phyloP scores from a whole-genome alignment of 2,888 invertebrate genomes.

The Luperina nickerlii region DNA sequence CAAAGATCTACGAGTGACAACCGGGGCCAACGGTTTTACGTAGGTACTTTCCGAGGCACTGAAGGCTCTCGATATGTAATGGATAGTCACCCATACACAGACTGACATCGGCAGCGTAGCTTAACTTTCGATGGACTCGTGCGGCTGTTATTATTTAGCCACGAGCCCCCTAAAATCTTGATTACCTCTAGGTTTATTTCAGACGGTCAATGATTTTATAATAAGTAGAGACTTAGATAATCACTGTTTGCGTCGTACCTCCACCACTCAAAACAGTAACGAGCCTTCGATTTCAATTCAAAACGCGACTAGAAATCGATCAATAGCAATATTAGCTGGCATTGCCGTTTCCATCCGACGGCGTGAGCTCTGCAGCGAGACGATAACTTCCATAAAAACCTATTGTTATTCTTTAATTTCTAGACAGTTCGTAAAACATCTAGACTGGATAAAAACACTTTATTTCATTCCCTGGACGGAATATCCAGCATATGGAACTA shows the following conservation, averaged over 20 bases:
- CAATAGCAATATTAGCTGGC: slow-evolving; percentile 37
- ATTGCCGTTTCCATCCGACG: slow-evolving; percentile 1
- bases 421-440: slow-evolving; percentile 19
- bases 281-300: slow-evolving; percentile 32
- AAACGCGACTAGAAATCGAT: slow-evolving; percentile 31
- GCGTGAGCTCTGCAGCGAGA: slow-evolving; percentile 19
- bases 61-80: not conserved
- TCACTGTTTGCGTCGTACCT: slow-evolving; percentile 21
- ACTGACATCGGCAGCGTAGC: not conserved
- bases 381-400: slow-evolving; percentile 33
- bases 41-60: not conserved
- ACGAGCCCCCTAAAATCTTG: not conserved
- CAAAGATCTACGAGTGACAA: not conserved
- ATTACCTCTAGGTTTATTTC: not conserved
- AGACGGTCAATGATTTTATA: slow-evolving; percentile 11
- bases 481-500: too few species aligned
- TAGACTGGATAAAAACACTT: slow-evolving; percentile 7
- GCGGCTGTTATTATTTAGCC: not conserved
- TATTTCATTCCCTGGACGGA: slow-evolving; percentile 3
- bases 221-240: slow-evolving; percentile 8
- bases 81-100: not conserved
- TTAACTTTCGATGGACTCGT: not conserved
- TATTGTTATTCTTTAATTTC: slow-evolving; percentile 47
- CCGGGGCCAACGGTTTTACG: too few species aligned
- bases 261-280: slow-evolving; percentile 12